Evolutionary conservation across 2,797 vertebrate species (phyloP), one percentile per base, ranked within the genome.

Genomic region (Hypotaenidia okinawae): DNA sequence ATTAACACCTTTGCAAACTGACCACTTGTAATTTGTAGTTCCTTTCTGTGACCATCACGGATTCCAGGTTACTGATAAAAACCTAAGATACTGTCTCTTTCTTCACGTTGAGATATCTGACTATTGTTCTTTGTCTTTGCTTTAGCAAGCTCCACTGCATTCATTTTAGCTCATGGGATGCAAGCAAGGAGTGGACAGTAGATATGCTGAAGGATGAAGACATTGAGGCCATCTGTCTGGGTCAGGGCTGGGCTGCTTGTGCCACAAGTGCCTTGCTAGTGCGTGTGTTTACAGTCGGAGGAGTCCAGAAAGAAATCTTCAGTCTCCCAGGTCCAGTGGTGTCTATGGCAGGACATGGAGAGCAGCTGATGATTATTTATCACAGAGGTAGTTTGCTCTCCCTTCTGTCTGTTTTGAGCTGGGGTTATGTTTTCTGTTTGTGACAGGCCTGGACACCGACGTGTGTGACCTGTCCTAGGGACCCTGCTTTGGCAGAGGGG

Each of bases 141-240:
- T 92, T 84, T 96, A 99, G 99, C 96, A 99, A 99, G 95, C 98
- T 99, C 43, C 98, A 99, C 91, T 99, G 99, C 93, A 98, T 99
- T 76, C 99, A 99, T 97, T 99, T 99, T 94, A 98, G 98, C 27
- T 99, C 99, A 0, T 99, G 99, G 99, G 99, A 99, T 97, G 98
- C 98, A 52, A 99, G 98, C 75, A 99, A 99, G 95, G 99, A 99
- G 87, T 99, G 99, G 99, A 98, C 99, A 19, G 98, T 99, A 76
- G 99, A 99, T 89, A 98, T 99, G 97, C 98, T 98, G 6, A 94
- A 94, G 61, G 98, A 97, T 45, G 99, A 99, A 93, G 99, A 99
- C 11, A 96, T 97, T 11, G 95, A 96, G 93, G 99, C 98, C 12
- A 33, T 99, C 94, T 99, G 99, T 72, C 96, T 99, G 13, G 99